Conservation (phyloP, 2,797 vertebrate species). For the Hemibagrus guttatus region DNA sequence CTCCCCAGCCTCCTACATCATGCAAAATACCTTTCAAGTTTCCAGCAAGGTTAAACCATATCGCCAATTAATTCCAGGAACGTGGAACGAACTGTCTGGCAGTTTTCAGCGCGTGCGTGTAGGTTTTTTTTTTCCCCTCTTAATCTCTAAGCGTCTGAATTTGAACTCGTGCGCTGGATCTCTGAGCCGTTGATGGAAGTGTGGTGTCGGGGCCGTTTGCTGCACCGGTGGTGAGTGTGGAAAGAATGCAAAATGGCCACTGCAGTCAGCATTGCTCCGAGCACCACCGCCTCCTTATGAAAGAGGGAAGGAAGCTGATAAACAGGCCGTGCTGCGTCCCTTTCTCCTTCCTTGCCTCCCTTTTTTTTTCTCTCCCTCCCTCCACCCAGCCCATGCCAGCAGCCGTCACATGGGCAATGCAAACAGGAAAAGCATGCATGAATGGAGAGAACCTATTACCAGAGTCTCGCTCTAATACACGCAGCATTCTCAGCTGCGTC, state of each 20-base stretch:
- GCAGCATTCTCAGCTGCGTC: conserved; percentile 40
- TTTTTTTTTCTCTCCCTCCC: conserved; percentile 1
- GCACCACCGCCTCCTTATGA: conserved; percentile 40
- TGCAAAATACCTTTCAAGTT: conserved; percentile 25
- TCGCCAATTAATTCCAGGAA: conserved; percentile 4
- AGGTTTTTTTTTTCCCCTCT: background rate
- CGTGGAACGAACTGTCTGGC: background rate
- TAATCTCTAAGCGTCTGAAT: background rate
- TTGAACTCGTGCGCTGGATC: background rate
- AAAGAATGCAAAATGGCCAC: conserved; percentile 45
- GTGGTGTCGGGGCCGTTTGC: conserved; percentile 22
- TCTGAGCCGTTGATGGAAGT: background rate
- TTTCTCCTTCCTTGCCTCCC: background rate
- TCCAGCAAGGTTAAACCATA: conserved; percentile 24
- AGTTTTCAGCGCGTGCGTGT: background rate
- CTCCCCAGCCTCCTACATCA: background rate
- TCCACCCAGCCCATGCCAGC: conserved; percentile 32
- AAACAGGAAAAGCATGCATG: conserved; percentile 42
- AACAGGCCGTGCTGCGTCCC: conserved; percentile 56
- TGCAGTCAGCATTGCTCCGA: conserved; percentile 40
- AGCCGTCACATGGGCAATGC: conserved; percentile 35
- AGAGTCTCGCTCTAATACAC: conserved; percentile 34
- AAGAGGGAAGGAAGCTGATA: conserved; percentile 59
- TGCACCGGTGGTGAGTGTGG: conserved; percentile 32
- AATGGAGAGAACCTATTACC: conserved; percentile 34